A percentile compares a stretch with the other conserved stretches of the same genome.
These are phyloP conservation scores for Drosophila sordidula DNA, from an alignment of 2,888 invertebrate genomes.

Conservation along the genomic window DNA sequence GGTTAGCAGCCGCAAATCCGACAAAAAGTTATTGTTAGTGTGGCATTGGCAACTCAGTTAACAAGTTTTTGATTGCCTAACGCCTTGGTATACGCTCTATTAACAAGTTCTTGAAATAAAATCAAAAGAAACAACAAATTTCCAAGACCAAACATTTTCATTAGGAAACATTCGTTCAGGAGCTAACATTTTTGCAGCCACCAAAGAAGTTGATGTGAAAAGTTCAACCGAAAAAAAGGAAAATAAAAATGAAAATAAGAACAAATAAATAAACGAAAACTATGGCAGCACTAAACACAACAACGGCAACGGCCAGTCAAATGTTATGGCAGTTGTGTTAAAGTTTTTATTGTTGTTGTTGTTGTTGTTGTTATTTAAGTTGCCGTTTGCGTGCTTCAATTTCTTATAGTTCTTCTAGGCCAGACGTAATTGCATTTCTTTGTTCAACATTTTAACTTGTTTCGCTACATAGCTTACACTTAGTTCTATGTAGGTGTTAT, in stretches of 20 bases:
- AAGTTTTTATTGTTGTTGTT: slow-evolving; percentile 43
- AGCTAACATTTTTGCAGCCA: slow-evolving; percentile 56
- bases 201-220: slow-evolving; percentile 73
- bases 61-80: slow-evolving; percentile 61
- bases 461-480: slow-evolving; percentile 68
- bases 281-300: slow-evolving; percentile 40
- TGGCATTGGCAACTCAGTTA: slow-evolving; percentile 62
- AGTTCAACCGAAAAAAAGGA: slow-evolving; percentile 48
- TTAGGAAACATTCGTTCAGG: slow-evolving; percentile 68
- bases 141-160: slow-evolving; percentile 67
- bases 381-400: slow-evolving; percentile 63
- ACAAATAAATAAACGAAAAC: slow-evolving; percentile 26
- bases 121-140: slow-evolving; percentile 48
- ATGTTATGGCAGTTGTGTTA: slow-evolving; percentile 64
- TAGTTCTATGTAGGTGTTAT: slow-evolving; percentile 35
- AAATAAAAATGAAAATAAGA: slow-evolving; percentile 29
- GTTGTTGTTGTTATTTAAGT: slow-evolving; percentile 44
- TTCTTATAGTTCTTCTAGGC: slow-evolving; percentile 62
- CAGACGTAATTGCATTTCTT: slow-evolving; percentile 80
- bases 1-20: slow-evolving; percentile 68
- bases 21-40: slow-evolving; percentile 41
- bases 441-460: slow-evolving; percentile 76
- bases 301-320: slow-evolving; percentile 59
- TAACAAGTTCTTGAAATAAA: slow-evolving; percentile 53
- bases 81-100: slow-evolving; percentile 55